Conservation (phyloP, 2,797 vertebrate species). For the Scolopax bukidnonensis region DNA sequence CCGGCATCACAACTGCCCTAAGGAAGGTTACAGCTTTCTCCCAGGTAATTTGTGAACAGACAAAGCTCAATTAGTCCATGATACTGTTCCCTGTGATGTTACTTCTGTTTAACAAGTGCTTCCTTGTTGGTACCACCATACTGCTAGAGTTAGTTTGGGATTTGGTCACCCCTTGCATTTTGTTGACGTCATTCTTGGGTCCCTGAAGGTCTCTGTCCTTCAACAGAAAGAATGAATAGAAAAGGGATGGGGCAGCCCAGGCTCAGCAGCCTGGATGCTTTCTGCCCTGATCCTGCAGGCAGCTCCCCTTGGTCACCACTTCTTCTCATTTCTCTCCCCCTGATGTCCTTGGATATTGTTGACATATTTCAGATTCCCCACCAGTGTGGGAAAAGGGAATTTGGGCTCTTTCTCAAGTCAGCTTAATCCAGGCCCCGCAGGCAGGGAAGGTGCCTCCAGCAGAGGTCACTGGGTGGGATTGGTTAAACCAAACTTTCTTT, state of each 20-base stretch:
- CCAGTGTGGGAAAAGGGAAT: constrained; percentile 51
- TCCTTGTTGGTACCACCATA: neutral
- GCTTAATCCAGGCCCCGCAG: constrained; percentile 50
- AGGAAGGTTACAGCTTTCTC: neutral
- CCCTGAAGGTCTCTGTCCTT: neutral
- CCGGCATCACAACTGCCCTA: neutral
- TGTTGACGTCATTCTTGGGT: neutral
- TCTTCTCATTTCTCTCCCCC: neutral
- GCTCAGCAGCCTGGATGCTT: neutral
- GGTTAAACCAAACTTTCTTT: neutral
- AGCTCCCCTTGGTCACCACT: neutral
- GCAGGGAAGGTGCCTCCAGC: constrained; percentile 22
- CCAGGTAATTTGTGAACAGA: neutral
- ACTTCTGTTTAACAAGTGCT: neutral
- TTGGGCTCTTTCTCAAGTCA: constrained; percentile 2
- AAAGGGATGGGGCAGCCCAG: neutral
- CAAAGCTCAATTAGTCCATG: neutral
- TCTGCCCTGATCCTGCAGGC: neutral
- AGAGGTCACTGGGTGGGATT: neutral
- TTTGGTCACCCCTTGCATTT: neutral
- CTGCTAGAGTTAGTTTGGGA: neutral
- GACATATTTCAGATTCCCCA: constrained; percentile 63
- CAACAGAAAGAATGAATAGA: neutral
- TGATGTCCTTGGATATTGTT: constrained; percentile 5
- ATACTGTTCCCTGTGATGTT: neutral